Evolutionary conservation across 2,113 vertebrate genomes (phyloP).

Genomic region (Athene noctua): DNA sequence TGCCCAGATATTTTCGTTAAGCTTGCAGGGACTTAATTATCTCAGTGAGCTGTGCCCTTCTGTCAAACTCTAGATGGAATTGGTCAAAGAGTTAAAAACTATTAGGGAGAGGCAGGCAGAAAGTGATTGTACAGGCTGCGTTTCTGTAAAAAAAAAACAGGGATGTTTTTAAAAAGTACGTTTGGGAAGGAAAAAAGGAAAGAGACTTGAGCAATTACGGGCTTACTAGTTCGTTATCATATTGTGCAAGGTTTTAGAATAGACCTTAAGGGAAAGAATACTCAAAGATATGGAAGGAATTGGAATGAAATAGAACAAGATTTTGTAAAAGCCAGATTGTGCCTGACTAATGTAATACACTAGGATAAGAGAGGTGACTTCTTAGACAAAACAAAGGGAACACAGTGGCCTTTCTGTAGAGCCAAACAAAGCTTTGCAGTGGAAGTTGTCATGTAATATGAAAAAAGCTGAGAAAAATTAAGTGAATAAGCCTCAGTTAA

Average conservation of each 20-base stretch:
- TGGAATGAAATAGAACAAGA: neutral
- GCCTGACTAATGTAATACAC: neutral
- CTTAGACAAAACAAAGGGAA: neutral
- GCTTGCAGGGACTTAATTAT: constrained; percentile 12
- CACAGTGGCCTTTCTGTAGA: neutral
- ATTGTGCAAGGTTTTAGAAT: neutral
- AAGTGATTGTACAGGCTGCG: neutral
- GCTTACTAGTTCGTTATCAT: neutral
- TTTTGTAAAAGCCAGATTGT: neutral
- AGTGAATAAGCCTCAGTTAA: neutral
- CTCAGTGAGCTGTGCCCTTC: neutral
- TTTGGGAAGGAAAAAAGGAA: neutral
- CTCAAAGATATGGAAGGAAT: neutral
- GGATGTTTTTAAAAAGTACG: neutral
- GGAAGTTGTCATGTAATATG: neutral
- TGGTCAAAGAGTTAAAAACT: constrained; percentile 23
- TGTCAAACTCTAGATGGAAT: neutral
- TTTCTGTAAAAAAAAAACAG: neutral
- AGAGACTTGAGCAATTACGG: neutral
- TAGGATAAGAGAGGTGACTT: neutral
- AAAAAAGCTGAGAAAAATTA: neutral
- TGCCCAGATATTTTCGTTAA: constrained; percentile 14
- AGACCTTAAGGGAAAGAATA: neutral
- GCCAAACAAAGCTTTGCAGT: neutral
- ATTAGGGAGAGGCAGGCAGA: neutral